Conservation (phyloP, 2,113 vertebrate genomes). For the Xiphophorus couchianus region DNA sequence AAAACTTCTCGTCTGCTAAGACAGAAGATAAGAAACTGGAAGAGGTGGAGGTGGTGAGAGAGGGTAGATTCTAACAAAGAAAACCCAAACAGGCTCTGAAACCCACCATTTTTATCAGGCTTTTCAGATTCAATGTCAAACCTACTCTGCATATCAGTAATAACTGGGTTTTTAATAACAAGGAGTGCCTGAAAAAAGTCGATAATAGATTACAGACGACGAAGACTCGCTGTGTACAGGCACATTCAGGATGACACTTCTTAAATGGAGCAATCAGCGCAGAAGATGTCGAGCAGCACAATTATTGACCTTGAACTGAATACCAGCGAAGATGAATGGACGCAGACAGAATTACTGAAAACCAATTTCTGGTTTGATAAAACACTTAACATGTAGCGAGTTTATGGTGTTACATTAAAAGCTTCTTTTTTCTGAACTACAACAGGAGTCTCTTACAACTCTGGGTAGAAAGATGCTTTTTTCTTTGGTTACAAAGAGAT, state of each 20-base stretch:
- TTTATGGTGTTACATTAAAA: not conserved
- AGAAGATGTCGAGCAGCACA: not conserved
- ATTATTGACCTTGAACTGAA: slow-evolving; percentile 3
- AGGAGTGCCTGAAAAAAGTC: slow-evolving; percentile 23
- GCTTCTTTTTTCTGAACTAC: too few species aligned
- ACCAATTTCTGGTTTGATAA: not conserved
- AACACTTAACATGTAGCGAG: not conserved
- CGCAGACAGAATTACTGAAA: not conserved
- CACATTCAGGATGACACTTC: slow-evolving; percentile 5
- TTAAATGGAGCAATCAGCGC: not conserved
- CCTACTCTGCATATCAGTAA: slow-evolving; percentile 1
- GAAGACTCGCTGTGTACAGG: not conserved
- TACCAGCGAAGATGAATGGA: not conserved
- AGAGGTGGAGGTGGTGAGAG: slow-evolving; percentile 10
- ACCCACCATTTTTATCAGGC: slow-evolving; percentile 19
- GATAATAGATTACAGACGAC: slow-evolving; percentile 23
- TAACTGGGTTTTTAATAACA: slow-evolving; percentile 50
- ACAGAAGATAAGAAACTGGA: slow-evolving; percentile 65
- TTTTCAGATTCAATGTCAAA: slow-evolving; percentile 57
- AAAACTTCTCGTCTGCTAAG: slow-evolving; percentile 72
- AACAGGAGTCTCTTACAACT: not conserved
- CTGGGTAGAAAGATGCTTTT: not conserved
- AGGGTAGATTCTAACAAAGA: slow-evolving; percentile 47
- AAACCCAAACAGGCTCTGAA: slow-evolving; percentile 61
- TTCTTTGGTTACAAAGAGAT: not conserved